Percentiles rank a stretch among this genome's conserved stretches.
Conservation (phyloP, 2,113 vertebrate genomes). For the Candoia aspera region DNA sequence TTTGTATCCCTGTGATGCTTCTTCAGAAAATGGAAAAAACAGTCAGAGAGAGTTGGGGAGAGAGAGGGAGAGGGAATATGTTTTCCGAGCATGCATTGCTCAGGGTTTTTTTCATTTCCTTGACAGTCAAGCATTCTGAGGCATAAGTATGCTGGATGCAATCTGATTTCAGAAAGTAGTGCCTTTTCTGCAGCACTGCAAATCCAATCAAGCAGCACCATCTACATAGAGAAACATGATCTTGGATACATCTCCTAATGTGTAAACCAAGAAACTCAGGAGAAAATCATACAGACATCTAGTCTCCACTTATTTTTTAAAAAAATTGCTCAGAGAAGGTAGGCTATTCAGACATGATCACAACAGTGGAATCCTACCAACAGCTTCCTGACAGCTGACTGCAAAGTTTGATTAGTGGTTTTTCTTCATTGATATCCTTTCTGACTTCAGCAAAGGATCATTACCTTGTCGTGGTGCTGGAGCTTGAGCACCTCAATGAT, state of each 20-base stretch:
- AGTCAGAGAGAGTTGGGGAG: not conserved
- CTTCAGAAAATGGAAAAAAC: not conserved
- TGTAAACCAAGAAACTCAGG: slow-evolving; percentile 51
- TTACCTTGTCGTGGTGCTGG: too few species aligned
- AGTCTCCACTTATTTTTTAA: not conserved
- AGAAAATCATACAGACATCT: slow-evolving; percentile 53
- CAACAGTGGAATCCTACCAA: slow-evolving; percentile 54
- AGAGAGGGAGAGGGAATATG: slow-evolving; percentile 18
- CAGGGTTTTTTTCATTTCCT: slow-evolving; percentile 64
- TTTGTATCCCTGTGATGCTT: not conserved
- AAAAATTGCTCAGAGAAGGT: slow-evolving; percentile 69
- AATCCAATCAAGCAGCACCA: slow-evolving; percentile 40
- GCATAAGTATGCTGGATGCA: slow-evolving; percentile 61
- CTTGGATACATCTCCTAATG: slow-evolving; percentile 58
- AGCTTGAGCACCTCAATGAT: too few species aligned
- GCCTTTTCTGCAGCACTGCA: slow-evolving; percentile 55
- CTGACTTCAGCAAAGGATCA: too few species aligned
- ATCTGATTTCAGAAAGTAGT: slow-evolving; percentile 60
- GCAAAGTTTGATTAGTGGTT: slow-evolving; percentile 40
- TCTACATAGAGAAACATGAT: slow-evolving; percentile 40
- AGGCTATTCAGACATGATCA: slow-evolving; percentile 61
- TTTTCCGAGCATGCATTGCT: slow-evolving; percentile 47
- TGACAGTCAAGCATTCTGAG: slow-evolving; percentile 63
- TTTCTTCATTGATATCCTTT: slow-evolving; percentile 66
- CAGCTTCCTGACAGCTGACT: slow-evolving; percentile 62